These are phyloP conservation scores for Crenuchus spilurus DNA, from an alignment of 2,797 vertebrate species.

Conservation along the genomic window DNA sequence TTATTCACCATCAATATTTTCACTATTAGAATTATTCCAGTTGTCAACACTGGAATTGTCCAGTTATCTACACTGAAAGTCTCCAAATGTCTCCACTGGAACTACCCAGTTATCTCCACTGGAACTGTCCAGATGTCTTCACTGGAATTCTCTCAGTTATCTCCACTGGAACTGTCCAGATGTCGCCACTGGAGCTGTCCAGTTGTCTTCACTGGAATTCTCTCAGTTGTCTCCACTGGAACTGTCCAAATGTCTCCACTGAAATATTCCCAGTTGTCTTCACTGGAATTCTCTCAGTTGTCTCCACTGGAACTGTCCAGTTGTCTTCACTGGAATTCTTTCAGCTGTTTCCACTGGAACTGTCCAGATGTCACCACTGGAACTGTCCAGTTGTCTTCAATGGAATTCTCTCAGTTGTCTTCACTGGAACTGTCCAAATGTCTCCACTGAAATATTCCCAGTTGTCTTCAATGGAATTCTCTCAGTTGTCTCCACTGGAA, in stretches of 20 bases:
- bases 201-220: too few relatives aligned
- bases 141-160: too few relatives aligned
- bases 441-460: background rate
- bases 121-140: too few relatives aligned
- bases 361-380: background rate
- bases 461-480: background rate
- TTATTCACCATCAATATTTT: background rate
- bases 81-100: too few relatives aligned
- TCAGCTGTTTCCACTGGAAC: background rate
- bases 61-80: too few relatives aligned
- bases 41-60: background rate
- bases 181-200: background rate
- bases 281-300: too few relatives aligned
- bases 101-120: background rate
- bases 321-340: background rate
- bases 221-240: background rate
- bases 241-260: too few relatives aligned
- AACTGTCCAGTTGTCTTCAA: too few relatives aligned
- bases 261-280: background rate
- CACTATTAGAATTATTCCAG: background rate
- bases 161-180: background rate
- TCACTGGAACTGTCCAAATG: too few relatives aligned
- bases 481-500: background rate
- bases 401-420: too few relatives aligned
- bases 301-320: background rate